phyloP scores from a whole-genome alignment of 1,140 invertebrate species.

The Pemphigus obesinymphae region DNA sequence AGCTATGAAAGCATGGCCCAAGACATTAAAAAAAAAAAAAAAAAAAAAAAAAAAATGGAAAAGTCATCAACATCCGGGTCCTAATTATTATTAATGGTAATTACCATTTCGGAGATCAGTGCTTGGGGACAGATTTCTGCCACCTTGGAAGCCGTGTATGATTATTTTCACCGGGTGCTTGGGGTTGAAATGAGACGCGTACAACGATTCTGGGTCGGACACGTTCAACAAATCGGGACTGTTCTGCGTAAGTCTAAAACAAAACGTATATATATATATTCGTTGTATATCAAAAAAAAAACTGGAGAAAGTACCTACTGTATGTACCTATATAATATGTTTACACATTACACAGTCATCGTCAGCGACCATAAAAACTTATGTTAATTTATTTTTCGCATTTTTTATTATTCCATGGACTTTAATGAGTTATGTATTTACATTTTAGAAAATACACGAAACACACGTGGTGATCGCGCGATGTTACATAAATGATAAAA shows the following conservation, averaged over 20 bases:
- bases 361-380: not conserved
- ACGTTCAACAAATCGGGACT: slow-evolving; percentile 67
- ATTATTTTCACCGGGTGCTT: slow-evolving; percentile 72
- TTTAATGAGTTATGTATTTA: not conserved
- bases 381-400: not conserved
- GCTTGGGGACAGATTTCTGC: slow-evolving; percentile 69
- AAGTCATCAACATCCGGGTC: too few relatives aligned
- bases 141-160: slow-evolving; percentile 77
- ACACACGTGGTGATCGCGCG: too few relatives aligned
- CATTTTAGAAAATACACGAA: not conserved
- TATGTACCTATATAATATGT: not conserved
- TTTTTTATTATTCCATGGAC: too few relatives aligned
- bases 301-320: not conserved
- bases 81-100: too few relatives aligned
- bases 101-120: slow-evolving; percentile 69
- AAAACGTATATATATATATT: not conserved
- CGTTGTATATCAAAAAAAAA: not conserved
- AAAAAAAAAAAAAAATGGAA: too few relatives aligned
- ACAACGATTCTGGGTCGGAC: slow-evolving; percentile 62
- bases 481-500: too few relatives aligned
- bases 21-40: too few relatives aligned
- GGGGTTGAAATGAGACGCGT: slow-evolving; percentile 66
- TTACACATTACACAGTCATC: not conserved
- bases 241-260: slow-evolving; percentile 66
- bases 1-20: too few relatives aligned